Percentiles rank a stretch among this genome's conserved stretches.
These are phyloP conservation scores for Hypothenemus hampei DNA, from an alignment of 1,140 invertebrate genomes.

Conservation along the genomic window DNA sequence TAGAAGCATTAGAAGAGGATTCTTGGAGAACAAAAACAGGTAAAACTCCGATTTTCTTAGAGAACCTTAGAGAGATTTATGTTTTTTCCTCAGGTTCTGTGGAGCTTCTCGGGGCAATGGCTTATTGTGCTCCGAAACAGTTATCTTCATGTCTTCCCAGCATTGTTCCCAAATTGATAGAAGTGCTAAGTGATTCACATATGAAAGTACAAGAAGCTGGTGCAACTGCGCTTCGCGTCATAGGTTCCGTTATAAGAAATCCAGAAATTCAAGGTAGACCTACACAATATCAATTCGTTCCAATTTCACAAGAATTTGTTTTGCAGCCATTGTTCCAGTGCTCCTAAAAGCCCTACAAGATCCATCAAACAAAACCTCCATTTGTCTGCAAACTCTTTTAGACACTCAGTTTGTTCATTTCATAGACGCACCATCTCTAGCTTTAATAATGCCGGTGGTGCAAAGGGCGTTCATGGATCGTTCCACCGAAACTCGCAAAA, in stretches of 20 bases:
- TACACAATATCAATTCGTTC: not conserved
- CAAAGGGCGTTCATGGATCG: conserved; percentile 95
- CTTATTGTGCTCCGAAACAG: conserved; percentile 97
- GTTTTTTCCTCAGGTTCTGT: conserved; percentile 48
- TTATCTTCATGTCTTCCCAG: conserved; percentile 94
- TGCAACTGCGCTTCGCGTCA: conserved; percentile 90
- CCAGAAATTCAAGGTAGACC: conserved; percentile 91
- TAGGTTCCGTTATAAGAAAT: conserved; percentile 96
- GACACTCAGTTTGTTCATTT: conserved; percentile 99
- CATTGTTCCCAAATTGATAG: conserved; percentile 97
- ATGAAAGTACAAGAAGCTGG: conserved; percentile 97
- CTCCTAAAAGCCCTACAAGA: conserved; percentile 92
- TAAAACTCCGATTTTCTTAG: conserved; percentile 34
- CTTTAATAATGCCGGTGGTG: conserved; percentile 98
- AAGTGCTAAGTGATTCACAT: conserved; percentile 96
- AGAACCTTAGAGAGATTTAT: not conserved
- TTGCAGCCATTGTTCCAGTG: conserved; percentile 80
- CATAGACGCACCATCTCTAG: conserved; percentile 96
- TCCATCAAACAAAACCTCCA: conserved; percentile 91
- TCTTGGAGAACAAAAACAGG: conserved; percentile 98
- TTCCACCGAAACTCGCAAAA: conserved; percentile 95
- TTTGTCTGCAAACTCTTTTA: conserved; percentile 84
- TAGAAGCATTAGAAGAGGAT: conserved; percentile 93
- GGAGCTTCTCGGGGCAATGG: conserved; percentile 94
- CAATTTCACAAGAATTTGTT: not conserved